Evolutionary conservation across 2,888 invertebrate genomes (phyloP), one percentile per base, ranked within the genome.

Genomic region (Caenorhabditis zanzibari): DNA sequence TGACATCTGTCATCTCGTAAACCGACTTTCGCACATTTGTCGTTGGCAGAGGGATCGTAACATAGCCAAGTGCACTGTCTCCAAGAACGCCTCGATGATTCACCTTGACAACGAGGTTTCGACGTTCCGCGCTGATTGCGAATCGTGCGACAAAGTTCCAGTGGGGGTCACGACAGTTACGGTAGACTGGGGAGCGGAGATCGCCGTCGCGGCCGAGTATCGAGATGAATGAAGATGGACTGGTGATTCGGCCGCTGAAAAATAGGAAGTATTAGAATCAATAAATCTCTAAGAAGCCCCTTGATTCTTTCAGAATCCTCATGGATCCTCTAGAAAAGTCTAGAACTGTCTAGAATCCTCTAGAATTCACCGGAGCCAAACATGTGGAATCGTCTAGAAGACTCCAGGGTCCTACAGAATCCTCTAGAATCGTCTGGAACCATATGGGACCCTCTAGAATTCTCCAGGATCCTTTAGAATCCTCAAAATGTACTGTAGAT

Each of bases 101-200:
- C 35, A 88, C 73, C 66, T 87, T 87, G 16, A 88, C 69, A 9
- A 88, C 71, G 16, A 88, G 49, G 63, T 87, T 88, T 10, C 85
- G 71, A 12, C 88, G 66, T 56, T 88, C 88, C 4, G 83, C 72
- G 28, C 84, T 85, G 32, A 88, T 81, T 2, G 81, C 76, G 44
- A 88, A 88, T 24, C 81, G 81, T 14, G 85, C 86, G n/a, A 82
- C 77, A 85, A 87, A 88, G 19, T 88, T 83, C 82, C 85, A 84
- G 10, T 58, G 47, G 0, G 85, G 86, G 14, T 83, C 72, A 14
- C 87, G 80, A 0, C 83, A 74, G 1, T 80, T 58, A 7, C 68
- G 75, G 12, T 69, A 58, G 4, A 85, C 83, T 5, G 82, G 83
- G 1, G 87, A 87, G 22, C 85, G 69, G 19, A 88, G 71, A n/a